phyloP scores from a whole-genome alignment of 1,140 invertebrate species.

The Drosophila nebulosa region DNA sequence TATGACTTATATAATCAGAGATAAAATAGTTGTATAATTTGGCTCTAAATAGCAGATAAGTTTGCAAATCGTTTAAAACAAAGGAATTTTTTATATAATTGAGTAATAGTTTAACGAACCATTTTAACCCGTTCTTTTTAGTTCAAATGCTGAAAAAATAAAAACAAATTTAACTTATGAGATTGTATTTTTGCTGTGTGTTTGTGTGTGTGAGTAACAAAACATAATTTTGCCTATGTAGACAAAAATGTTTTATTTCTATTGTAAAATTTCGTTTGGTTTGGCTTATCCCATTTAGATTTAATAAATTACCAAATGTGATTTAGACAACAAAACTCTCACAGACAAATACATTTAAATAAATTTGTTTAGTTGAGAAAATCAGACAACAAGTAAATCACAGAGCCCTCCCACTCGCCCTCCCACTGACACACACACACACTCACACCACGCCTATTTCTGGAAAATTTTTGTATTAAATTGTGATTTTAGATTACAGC shows the following conservation, averaged over 20 bases:
- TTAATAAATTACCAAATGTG: slow-evolving; percentile 4
- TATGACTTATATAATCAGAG: no score
- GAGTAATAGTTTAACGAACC: no score
- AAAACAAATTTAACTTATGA: no score
- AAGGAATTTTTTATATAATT: no score
- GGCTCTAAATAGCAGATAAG: no score
- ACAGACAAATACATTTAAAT: not conserved
- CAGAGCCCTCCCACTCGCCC: not conserved
- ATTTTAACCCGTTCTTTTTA: no score
- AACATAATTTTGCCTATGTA: not conserved
- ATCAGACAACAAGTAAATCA: not conserved
- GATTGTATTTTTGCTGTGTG: not conserved
- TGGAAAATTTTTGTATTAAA: not conserved
- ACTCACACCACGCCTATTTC: not conserved
- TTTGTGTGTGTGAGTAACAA: not conserved
- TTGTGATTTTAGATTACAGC: slow-evolving; percentile 7
- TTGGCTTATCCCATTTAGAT: not conserved
- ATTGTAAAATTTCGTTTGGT: not conserved
- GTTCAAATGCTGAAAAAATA: no score
- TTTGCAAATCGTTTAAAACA: no score
- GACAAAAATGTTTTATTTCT: not conserved
- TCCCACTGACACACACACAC: no score
- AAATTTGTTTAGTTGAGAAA: slow-evolving; percentile 5
- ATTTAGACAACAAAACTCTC: not conserved
- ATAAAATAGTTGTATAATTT: no score